Evolutionary conservation across 2,797 vertebrate species (phyloP).

Genomic region (Neosilurus mollespiculum): DNA sequence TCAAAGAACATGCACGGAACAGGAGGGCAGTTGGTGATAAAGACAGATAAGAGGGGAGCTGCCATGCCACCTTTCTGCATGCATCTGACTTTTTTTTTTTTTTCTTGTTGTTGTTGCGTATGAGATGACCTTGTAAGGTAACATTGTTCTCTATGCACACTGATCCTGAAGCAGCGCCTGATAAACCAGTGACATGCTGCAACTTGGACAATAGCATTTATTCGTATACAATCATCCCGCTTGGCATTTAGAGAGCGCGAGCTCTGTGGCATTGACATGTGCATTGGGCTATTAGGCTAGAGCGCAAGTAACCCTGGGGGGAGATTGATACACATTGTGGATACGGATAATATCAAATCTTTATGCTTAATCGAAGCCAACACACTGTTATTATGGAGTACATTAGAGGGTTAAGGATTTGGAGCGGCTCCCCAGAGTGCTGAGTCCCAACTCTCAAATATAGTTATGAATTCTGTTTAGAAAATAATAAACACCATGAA

Average conservation of each 20-base stretch:
- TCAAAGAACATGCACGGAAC: slow-evolving; percentile 14
- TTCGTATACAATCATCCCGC: slow-evolving; percentile 55
- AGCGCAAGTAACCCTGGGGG: slow-evolving; percentile 30
- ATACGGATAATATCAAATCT: slow-evolving; percentile 5
- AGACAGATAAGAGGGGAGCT: slow-evolving; percentile 1
- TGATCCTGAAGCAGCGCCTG: slow-evolving; percentile 55
- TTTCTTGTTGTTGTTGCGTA: slow-evolving; percentile 39
- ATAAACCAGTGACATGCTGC: slow-evolving; percentile 57
- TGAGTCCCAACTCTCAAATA: slow-evolving; percentile 29
- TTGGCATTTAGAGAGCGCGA: slow-evolving; percentile 54
- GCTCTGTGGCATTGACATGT: slow-evolving; percentile 41
- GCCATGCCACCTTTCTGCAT: slow-evolving; percentile 41
- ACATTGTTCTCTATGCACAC: slow-evolving; percentile 40
- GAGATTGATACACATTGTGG: slow-evolving; percentile 3
- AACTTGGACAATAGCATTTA: slow-evolving; percentile 58
- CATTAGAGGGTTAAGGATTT: slow-evolving; percentile 25
- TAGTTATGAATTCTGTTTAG: slow-evolving; percentile 12
- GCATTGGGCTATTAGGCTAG: slow-evolving; percentile 50
- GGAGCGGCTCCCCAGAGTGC: slow-evolving; percentile 25
- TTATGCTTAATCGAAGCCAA: slow-evolving; percentile 15
- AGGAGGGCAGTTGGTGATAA: neutral
- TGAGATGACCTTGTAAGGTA: slow-evolving; percentile 62
- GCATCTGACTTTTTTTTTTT: slow-evolving; percentile 28
- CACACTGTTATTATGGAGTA: slow-evolving; percentile 9
- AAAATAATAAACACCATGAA: slow-evolving; percentile 2